A percentile compares a stretch with the other conserved stretches of the same genome.
phyloP scores from a whole-genome alignment of 2,113 vertebrate genomes.

The Macaca fascicularis region DNA sequence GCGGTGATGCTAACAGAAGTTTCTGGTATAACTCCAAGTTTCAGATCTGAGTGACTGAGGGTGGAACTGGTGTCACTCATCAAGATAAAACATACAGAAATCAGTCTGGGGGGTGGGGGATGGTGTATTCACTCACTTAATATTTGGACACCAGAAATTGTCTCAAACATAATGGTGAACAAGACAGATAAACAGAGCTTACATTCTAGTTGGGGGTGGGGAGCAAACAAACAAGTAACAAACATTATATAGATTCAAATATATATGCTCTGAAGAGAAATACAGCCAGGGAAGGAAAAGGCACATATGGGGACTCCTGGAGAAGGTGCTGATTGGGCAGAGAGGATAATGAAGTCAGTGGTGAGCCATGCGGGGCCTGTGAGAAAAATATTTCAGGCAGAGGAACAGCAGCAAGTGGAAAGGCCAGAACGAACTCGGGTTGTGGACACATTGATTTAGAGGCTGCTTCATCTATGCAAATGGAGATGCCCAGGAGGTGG shows the following conservation, averaged over 20 bases:
- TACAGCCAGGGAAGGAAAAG: neutral
- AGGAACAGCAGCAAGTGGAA: neutral
- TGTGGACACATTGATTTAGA: neutral
- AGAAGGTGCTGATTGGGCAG: neutral
- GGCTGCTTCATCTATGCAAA: neutral
- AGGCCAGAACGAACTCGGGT: neutral
- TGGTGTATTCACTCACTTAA: slow-evolving; percentile 15
- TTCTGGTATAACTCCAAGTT: slow-evolving; percentile 15
- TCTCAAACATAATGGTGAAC: neutral
- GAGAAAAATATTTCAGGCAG: neutral
- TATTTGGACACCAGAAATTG: neutral
- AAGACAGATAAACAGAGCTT: neutral
- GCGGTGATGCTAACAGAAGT: neutral
- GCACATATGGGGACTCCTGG: neutral
- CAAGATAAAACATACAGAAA: neutral
- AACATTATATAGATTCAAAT: neutral
- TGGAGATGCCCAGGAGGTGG: neutral
- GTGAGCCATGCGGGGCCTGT: neutral
- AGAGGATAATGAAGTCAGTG: neutral
- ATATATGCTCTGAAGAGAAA: slow-evolving; percentile 11
- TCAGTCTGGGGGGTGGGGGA: neutral
- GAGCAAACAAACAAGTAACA: neutral
- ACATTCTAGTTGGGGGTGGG: neutral
- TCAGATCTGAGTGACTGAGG: neutral
- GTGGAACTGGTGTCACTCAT: neutral